Evolutionary conservation across 2,888 invertebrate genomes (phyloP), one percentile per base, ranked within the genome.

Genomic region (Thera britannica): DNA sequence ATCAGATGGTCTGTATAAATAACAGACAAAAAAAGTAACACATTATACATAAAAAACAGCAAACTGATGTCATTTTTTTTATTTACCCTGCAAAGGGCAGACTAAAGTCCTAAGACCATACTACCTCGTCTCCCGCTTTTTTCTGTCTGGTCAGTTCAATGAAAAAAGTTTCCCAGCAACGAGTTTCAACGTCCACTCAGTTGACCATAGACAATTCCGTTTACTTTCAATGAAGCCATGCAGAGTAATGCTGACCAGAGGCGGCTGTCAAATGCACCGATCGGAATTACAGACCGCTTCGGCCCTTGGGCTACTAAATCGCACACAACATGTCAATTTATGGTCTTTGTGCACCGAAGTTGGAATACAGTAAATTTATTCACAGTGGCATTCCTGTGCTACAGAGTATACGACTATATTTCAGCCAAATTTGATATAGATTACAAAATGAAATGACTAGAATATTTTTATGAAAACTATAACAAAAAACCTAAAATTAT

Each of bases 251-350:
- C 6, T 9, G 55, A 54, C 70, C 61, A 58, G 61, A 58, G 70
- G 70, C 70, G 41, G 11, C 46, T 63, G 66, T 64, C 66, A 70
- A 61, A 66, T 46, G 52, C 49, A 67, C 34, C 54, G 66, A 48
- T 51, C 62, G 54, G 55, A 65, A 69, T 69, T 65, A 69, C 68
- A 65, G 68, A 49, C 49, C 38, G 11, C 35, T 61, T 62, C 44
- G 44, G 35, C 34, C 65, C 52, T 7, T 12, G 7, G 52, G 65
- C 61, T 57, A 34, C 49, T n/a, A 52, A 58, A 64, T 46, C 12
- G 59, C 63, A 63, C 52, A 61, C 58, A 52, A 48, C 62, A 44
- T 67, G 62, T 67, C 67, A 62, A 62, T 67, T 59, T 36, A 34
- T 23, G 54, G 60, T 59, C 44, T 44, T 54, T 61, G 60, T 52